Evolutionary conservation across 2,888 invertebrate genomes (phyloP).

Genomic region (Flexamia atlantica): DNA sequence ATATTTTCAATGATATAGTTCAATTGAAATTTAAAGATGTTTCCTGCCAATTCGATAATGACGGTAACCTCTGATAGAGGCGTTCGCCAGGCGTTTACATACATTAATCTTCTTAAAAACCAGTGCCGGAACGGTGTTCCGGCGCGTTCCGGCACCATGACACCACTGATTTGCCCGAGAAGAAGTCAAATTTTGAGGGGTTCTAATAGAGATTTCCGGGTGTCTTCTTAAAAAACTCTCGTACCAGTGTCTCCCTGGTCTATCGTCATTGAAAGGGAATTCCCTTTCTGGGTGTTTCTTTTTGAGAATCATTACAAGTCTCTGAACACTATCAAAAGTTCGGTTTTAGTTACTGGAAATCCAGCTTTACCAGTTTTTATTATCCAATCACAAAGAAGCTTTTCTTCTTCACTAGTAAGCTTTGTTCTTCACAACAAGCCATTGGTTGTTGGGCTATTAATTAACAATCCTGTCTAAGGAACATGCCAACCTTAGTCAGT

Average conservation of each 20-base stretch:
- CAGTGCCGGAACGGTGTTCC: no score
- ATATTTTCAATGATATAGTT: no score
- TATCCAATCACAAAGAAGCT: conserved; percentile 61
- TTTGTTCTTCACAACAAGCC: background rate
- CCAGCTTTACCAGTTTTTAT: conserved; percentile 51
- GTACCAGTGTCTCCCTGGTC: conserved; percentile 69
- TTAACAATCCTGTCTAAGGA: no score
- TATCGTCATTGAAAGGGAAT: conserved; percentile 68
- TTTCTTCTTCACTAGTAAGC: conserved; percentile 65
- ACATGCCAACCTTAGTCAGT: no score
- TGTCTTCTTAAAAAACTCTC: conserved; percentile 49
- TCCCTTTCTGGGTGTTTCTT: conserved; percentile 53
- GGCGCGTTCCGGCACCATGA: no score
- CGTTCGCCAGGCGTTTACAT: no score
- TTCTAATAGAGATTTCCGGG: conserved; percentile 67
- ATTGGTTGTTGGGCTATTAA: no score
- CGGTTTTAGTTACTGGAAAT: conserved; percentile 63
- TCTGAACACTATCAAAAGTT: conserved; percentile 67
- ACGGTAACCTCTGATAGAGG: no score
- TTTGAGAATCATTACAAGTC: conserved; percentile 61
- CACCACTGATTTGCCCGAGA: no score
- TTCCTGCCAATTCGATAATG: no score
- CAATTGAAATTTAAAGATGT: no score
- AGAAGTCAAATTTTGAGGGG: conserved; percentile 65
- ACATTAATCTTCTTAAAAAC: no score